Percentiles rank a stretch among this genome's conserved stretches.
Conservation (phyloP, 2,113 vertebrate species). For the Anhinga rufa region DNA sequence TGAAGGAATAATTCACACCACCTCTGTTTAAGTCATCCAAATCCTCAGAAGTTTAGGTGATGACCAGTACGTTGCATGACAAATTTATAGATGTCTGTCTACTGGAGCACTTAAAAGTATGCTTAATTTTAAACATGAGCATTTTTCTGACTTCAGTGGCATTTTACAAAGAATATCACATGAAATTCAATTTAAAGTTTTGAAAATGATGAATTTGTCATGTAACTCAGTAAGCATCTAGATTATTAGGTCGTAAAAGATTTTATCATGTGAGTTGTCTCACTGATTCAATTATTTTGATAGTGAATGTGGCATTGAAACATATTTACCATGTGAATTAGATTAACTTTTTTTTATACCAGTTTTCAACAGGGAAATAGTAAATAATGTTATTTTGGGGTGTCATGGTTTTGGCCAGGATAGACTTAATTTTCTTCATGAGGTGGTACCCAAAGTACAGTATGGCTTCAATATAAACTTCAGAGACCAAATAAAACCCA, state of each 20-base stretch:
- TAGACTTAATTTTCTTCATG: too few relatives aligned
- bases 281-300: background rate
- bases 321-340: background rate
- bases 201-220: background rate
- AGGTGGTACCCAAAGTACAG: too few relatives aligned
- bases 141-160: background rate
- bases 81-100: background rate
- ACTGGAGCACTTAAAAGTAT: background rate
- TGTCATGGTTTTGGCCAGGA: too few relatives aligned
- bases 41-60: background rate
- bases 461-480: too few relatives aligned
- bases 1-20: background rate
- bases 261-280: background rate
- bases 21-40: background rate
- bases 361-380: background rate
- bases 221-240: background rate
- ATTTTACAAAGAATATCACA: background rate
- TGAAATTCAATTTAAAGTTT: background rate
- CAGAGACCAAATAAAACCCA: too few relatives aligned
- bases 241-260: background rate
- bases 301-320: background rate
- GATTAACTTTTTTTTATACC: background rate
- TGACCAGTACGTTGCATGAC: background rate
- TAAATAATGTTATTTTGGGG: background rate
- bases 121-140: background rate